These are phyloP conservation scores for Acropternis orthonyx DNA, from an alignment of 2,797 vertebrate genomes.

Conservation along the genomic window DNA sequence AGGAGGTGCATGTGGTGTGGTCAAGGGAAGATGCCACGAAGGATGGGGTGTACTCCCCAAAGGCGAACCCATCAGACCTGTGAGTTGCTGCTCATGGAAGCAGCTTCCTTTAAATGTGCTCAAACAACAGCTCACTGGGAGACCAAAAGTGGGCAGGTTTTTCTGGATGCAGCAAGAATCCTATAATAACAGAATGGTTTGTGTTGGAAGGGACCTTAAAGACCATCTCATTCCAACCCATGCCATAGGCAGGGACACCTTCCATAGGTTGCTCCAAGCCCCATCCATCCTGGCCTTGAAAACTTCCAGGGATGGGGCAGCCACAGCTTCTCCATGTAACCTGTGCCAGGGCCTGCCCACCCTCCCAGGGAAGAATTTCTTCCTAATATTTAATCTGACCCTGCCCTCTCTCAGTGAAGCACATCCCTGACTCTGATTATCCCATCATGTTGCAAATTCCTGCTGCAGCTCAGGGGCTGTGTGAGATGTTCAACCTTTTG, in stretches of 20 bases:
- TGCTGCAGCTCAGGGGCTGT: neutral
- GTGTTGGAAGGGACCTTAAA: neutral
- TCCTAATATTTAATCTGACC: neutral
- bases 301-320: neutral
- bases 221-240: neutral
- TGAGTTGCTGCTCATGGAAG: neutral
- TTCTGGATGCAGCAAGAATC: neutral
- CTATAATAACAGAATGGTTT: neutral
- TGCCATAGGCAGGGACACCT: neutral
- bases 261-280: neutral
- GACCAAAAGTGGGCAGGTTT: neutral
- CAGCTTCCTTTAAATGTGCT: fast-evolving
- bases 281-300: fast-evolving
- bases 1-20: neutral
- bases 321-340: neutral
- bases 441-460: neutral
- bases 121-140: fast-evolving
- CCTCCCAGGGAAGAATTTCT: neutral
- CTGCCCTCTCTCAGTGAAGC: neutral
- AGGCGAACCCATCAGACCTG: neutral
- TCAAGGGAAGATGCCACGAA: neutral
- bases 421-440: neutral
- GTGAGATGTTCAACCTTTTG: neutral
- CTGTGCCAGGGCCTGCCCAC: neutral
- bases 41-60: neutral